Percentiles rank a stretch among this genome's conserved stretches.
Evolutionary conservation across 2,888 invertebrate species (phyloP).

Genomic region (Megastigmus dorsalis): DNA sequence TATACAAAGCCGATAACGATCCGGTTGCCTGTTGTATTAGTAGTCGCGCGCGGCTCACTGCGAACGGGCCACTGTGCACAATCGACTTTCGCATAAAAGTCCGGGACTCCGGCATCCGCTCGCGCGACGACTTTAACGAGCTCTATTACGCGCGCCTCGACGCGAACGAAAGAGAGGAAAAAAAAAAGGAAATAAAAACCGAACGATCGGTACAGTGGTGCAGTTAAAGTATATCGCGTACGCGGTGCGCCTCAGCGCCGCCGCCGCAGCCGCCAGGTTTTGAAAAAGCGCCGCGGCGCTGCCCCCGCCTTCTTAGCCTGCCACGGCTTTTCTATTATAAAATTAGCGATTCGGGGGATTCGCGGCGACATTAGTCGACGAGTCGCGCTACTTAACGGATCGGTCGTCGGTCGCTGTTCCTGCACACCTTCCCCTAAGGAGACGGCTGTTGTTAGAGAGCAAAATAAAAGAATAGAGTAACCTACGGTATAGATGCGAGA

Average conservation of each 20-base stretch:
- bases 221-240: no score
- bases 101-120: no score
- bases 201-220: no score
- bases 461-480: conserved; percentile 16
- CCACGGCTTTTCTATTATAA: conserved; percentile 73
- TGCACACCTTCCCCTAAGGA: conserved; percentile 57
- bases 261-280: no score
- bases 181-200: no score
- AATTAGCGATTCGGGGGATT: conserved; percentile 70
- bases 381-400: conserved; percentile 27
- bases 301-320: no score
- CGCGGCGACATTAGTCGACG: conserved; percentile 68
- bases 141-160: conserved; percentile 9
- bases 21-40: no score
- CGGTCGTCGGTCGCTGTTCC: conserved; percentile 72
- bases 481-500: background rate
- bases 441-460: no score
- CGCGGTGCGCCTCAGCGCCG: no score
- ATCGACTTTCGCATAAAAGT: conserved; percentile 30
- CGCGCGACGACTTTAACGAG: conserved; percentile 24
- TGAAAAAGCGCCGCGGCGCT: no score
- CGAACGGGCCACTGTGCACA: conserved; percentile 10
- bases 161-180: no score
- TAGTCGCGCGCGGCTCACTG: no score
- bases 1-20: conserved; percentile 39